Evolutionary conservation across 1,140 invertebrate genomes (phyloP), one percentile per base, ranked within the genome.

Genomic region (Spodoptera frugiperda): DNA sequence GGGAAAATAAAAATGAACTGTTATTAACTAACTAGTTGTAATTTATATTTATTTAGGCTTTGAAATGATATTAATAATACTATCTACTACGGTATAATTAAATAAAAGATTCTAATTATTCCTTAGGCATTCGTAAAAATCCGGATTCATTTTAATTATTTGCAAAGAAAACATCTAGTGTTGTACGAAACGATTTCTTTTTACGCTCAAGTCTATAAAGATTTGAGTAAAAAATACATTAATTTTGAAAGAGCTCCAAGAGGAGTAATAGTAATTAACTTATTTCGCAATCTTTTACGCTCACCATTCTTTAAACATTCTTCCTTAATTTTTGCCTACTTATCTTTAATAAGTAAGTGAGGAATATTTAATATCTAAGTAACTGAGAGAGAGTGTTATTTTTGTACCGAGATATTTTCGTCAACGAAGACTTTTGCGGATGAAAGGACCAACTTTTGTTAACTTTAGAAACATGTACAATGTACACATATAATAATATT

Each of bases 301-400:
- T 19, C 44, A 4, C 44, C 44, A 48, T 65, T 65, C 15, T 65
- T 48, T 65, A 17, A 48, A 17, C 39, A 48, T 65, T 65, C 19
- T 21, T 12, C 8, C 33, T 39, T 61, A 39, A 61, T 61, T 65
- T 65, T 44, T 17, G 10, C 19, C 12, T 48, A 65, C 39, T 65
- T 65, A 65, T 48, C 61, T 65, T 65, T 61, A 39, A 61, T 61
- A 61, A 57, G 54, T 57, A 57, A 61, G 57, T 59, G 25, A 12
- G 55, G 55, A 59, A 33, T 44, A 61, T 61, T 39, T 17, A 39
- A 39, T 39, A 15, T 39, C n/a, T 39, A n/a, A 30, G 30, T 61
- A 39, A 30, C 30, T n/a, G 5, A 33, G 33, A 33, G 33, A 25
- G n/a, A 61, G 39, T 61, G 30, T 44, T 9, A 39, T 61, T 44